Evolutionary conservation across 2,888 invertebrate species (phyloP).

Genomic region (Patella ulyssiponensis): DNA sequence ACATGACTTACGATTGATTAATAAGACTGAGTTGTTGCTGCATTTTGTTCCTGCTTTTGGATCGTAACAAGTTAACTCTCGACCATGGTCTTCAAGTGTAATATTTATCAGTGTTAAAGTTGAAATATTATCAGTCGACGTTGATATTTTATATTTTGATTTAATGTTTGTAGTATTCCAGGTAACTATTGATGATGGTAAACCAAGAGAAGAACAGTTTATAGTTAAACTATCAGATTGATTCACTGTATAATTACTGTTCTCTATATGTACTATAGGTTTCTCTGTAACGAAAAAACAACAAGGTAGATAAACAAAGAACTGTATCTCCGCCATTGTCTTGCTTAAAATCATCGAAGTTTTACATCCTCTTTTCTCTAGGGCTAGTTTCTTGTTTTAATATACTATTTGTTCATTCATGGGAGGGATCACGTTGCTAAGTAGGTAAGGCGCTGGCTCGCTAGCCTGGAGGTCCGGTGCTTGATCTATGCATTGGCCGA

Average conservation of each 20-base stretch:
- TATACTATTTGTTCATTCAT: too few relatives aligned
- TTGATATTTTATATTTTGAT: constrained; percentile 26
- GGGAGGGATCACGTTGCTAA: too few relatives aligned
- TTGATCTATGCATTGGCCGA: too few relatives aligned
- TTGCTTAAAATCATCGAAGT: too few relatives aligned
- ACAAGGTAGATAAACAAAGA: too few relatives aligned
- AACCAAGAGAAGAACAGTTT: constrained; percentile 38
- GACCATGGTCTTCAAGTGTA: constrained; percentile 43
- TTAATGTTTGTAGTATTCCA: constrained; percentile 41
- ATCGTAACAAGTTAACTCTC: constrained; percentile 39
- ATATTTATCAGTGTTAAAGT: constrained; percentile 37
- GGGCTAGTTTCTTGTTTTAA: too few relatives aligned
- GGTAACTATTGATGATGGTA: constrained; percentile 37
- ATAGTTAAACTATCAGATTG: constrained; percentile 31
- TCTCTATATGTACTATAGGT: constrained; percentile 37
- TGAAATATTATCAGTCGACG: constrained; percentile 19
- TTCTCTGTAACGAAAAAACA: constrained; percentile 16
- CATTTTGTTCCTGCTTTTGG: constrained; percentile 41
- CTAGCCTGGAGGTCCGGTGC: too few relatives aligned
- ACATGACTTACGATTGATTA: constrained; percentile 42
- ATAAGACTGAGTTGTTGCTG: constrained; percentile 29
- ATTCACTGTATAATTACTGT: constrained; percentile 32
- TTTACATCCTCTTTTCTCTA: too few relatives aligned
- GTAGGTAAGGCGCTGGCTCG: too few relatives aligned
- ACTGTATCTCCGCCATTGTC: too few relatives aligned